Base-by-base conservation (phyloP, 2,888 invertebrate species). In the Andrena hattorfiana region DNA sequence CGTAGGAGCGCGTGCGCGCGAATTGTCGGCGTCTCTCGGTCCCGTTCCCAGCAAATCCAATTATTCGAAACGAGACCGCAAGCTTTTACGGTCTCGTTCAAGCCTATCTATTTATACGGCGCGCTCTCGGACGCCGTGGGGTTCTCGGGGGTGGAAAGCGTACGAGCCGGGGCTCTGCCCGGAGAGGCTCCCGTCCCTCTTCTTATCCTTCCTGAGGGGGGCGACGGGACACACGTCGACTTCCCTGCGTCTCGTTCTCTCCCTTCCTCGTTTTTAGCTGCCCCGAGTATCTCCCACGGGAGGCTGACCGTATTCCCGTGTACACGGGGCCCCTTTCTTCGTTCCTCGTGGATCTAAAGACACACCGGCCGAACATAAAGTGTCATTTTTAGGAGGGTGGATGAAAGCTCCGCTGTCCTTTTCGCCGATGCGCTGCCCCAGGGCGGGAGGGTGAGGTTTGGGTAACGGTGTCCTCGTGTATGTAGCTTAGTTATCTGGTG, bases 31-130 rank as follows among this genome's bases (percentile, higher is more conserved):
- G 87, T 89, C 87, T 85, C 89, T 90, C 87, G 85, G 85, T 90
- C 85, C 87, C 88, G 87, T 91, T 89, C 84, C 87, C 85, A 89
- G 91, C 89, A 90, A 91, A 92, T 92, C 92, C 92, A 92, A 92
- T 92, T 92, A 92, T 91, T 92, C 91, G 92, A 91, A 91, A 92
- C 90, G 92, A 91, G 90, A 92, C 90, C 90, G 89, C 91, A 87
- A 90, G 91, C 92, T 91, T 92, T 92, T 90, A 91, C 89, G 89
- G 90, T 91, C 90, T 89, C 87, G 89, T 91, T 90, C 90, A 88
- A 89, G 86, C 90, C 86, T 87, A 86, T 87, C 90, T 92, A 90
- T 91, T 91, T 91, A 90, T 89, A 91, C 88, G 88, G 79, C 76
- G 79, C 77, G 76, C 62, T 62, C 64, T 64, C 70, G 80, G 80